A percentile compares a stretch with the other conserved stretches of the same genome.
phyloP scores from a whole-genome alignment of 2,797 vertebrate genomes.

The Phaenicophaeus curvirostris region DNA sequence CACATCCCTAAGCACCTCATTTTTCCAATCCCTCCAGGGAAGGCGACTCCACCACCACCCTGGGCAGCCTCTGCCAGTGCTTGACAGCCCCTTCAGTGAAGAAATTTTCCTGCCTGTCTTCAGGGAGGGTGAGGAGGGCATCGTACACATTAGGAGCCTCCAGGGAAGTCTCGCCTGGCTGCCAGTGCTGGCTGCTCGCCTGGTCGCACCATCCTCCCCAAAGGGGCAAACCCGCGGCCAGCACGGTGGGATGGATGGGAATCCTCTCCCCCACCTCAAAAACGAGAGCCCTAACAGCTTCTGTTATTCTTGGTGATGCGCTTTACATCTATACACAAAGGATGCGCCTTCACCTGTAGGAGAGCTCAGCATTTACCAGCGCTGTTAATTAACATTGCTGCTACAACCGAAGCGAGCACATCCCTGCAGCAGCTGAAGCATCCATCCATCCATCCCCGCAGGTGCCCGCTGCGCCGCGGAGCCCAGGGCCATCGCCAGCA shows the following conservation, averaged over 20 bases:
- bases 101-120: background rate
- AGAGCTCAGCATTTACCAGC: background rate
- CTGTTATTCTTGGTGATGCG: accelerated
- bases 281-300: accelerated
- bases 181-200: accelerated
- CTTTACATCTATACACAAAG: background rate
- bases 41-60: no score
- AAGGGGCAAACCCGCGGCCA: accelerated
- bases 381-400: accelerated
- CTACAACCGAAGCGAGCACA: accelerated
- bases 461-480: no score
- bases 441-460: background rate
- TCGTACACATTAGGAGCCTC: accelerated
- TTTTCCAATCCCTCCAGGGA: no score
- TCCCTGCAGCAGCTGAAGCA: accelerated
- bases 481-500: no score
- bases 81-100: no score
- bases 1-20: no score
- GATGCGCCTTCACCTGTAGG: accelerated
- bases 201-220: background rate
- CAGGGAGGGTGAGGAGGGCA: background rate
- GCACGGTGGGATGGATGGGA: no score
- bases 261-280: background rate
- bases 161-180: accelerated
- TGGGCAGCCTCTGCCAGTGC: no score